Percentiles rank a stretch among this genome's conserved stretches.
phyloP scores from a whole-genome alignment of 2,113 vertebrate species.

The Isurus oxyrinchus region DNA sequence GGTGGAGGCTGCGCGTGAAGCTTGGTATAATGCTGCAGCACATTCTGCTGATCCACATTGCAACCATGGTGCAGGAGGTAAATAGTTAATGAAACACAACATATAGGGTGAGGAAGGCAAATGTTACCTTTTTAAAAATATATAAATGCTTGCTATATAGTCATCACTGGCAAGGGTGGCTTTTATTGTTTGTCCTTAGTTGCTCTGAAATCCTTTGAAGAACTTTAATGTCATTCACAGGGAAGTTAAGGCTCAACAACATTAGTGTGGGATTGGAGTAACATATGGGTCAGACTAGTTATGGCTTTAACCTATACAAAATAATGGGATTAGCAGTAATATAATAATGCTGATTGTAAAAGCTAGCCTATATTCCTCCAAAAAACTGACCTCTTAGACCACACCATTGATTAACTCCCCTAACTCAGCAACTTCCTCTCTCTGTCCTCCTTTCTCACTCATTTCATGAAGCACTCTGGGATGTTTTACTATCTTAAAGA shows the following conservation, averaged over 20 bases:
- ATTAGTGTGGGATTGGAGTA: neutral
- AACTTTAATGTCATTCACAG: neutral
- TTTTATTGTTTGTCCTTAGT: neutral
- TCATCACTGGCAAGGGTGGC: neutral
- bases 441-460: neutral
- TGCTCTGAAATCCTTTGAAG: neutral
- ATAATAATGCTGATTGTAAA: neutral
- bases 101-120: neutral
- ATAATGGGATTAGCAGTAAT: neutral
- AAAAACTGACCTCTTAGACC: neutral
- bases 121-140: neutral
- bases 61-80: neutral
- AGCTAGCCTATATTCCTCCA: neutral
- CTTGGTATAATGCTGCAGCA: neutral
- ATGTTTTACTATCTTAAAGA: neutral
- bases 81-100: neutral
- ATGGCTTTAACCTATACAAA: neutral
- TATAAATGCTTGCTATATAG: neutral
- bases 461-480: neutral
- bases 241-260: neutral
- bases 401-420: neutral
- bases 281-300: neutral
- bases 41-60: neutral
- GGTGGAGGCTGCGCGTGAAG: neutral
- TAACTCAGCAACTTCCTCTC: neutral